Evolutionary conservation across 2,113 vertebrate genomes (phyloP).

Genomic region (Clarias gariepinus): DNA sequence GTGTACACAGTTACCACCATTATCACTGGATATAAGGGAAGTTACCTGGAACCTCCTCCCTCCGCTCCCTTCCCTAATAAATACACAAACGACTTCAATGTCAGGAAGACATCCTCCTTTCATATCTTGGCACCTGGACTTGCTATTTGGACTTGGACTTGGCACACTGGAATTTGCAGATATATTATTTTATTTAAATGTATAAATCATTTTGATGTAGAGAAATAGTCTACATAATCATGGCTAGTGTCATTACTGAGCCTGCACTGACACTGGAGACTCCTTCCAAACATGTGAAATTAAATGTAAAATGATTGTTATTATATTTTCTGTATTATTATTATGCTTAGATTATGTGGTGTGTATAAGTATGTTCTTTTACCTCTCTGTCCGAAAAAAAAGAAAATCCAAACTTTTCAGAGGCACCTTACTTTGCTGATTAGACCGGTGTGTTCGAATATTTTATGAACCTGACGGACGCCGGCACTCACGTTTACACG

Average conservation of each 20-base stretch:
- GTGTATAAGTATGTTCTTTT: background rate
- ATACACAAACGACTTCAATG: conserved; percentile 86
- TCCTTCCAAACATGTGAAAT: background rate
- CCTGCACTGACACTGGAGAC: background rate
- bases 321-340: background rate
- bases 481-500: conserved; percentile 82
- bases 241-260: no score
- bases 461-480: conserved; percentile 79
- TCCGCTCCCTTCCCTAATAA: conserved; percentile 80
- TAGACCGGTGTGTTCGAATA: conserved; percentile 97
- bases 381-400: conserved; percentile 38
- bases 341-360: background rate
- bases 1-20: conserved; percentile 90
- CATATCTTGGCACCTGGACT: background rate
- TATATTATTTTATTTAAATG: no score
- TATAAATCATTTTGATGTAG: background rate
- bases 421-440: conserved; percentile 92
- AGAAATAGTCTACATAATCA: no score
- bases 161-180: background rate
- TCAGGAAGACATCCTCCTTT: conserved; percentile 72
- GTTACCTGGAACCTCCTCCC: conserved; percentile 70
- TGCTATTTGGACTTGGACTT: background rate
- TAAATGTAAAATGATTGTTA: background rate
- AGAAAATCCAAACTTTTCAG: conserved; percentile 86
- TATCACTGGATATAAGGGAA: conserved; percentile 76